Evolutionary conservation across 2,797 vertebrate species (phyloP).

Genomic region (Dendrocincla fuliginosa): DNA sequence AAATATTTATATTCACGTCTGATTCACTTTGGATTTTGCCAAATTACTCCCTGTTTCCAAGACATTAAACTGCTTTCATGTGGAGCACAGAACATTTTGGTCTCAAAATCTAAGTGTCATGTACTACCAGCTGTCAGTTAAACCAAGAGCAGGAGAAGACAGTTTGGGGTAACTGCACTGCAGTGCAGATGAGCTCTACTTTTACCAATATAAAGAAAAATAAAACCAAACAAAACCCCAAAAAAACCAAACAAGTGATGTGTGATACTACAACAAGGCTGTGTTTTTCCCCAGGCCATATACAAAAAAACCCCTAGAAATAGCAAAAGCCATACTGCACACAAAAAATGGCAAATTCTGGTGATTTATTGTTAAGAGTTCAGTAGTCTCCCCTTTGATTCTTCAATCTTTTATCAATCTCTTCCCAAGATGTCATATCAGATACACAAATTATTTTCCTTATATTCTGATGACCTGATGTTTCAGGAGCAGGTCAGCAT

Average conservation of each 20-base stretch:
- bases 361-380: background rate
- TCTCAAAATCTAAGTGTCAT: background rate
- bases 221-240: background rate
- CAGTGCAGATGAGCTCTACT: background rate
- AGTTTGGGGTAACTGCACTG: fast-evolving
- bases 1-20: background rate
- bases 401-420: background rate
- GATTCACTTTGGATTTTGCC: background rate
- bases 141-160: background rate
- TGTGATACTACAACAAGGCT: background rate
- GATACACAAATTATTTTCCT: background rate
- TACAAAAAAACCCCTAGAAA: background rate
- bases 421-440: background rate
- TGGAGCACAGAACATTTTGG: background rate
- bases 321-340: background rate
- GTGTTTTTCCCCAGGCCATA: background rate
- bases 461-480: background rate
- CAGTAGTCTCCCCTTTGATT: background rate
- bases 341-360: background rate
- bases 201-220: background rate
- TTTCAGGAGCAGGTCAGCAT: background rate
- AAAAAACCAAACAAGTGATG: background rate
- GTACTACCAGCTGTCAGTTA: background rate
- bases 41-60: background rate
- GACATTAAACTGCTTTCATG: background rate